A percentile compares a stretch with the other conserved stretches of the same genome.
Evolutionary conservation across 2,113 vertebrate species (phyloP).

Genomic region (Microcebus murinus): DNA sequence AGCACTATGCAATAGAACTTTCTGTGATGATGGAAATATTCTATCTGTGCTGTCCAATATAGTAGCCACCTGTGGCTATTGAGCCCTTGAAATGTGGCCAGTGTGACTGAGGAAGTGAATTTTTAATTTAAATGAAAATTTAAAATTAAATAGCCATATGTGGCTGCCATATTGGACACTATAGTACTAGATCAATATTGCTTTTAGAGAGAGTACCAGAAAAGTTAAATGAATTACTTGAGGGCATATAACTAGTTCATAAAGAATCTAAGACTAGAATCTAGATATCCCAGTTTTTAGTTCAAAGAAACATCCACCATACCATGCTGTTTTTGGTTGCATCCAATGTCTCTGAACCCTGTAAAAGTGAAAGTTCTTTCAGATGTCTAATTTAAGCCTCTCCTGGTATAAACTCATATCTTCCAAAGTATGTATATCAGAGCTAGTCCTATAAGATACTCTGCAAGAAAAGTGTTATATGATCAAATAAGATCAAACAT

Average conservation of each 20-base stretch:
- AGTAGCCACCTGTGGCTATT: not conserved
- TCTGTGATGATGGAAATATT: not conserved
- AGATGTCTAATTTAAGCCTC: not conserved
- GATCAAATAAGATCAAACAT: not conserved
- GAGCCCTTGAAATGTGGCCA: not conserved
- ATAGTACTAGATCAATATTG: not conserved
- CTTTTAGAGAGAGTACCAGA: not conserved
- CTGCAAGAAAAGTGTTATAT: not conserved
- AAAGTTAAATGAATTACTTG: conserved; percentile 11
- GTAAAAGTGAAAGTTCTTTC: not conserved
- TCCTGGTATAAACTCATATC: not conserved
- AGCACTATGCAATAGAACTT: not conserved
- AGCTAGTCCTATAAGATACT: not conserved
- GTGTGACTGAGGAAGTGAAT: not conserved
- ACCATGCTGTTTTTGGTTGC: not conserved
- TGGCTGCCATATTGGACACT: not conserved
- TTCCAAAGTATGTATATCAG: not conserved
- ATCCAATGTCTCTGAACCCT: not conserved
- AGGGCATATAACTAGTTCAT: not conserved
- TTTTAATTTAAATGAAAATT: not conserved
- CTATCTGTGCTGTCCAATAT: not conserved
- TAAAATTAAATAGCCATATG: not conserved
- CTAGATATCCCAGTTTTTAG: not conserved
- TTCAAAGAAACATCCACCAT: not conserved
- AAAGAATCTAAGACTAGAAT: not conserved